phyloP scores from a whole-genome alignment of 2,888 invertebrate genomes.

The Euplexia lucipara region DNA sequence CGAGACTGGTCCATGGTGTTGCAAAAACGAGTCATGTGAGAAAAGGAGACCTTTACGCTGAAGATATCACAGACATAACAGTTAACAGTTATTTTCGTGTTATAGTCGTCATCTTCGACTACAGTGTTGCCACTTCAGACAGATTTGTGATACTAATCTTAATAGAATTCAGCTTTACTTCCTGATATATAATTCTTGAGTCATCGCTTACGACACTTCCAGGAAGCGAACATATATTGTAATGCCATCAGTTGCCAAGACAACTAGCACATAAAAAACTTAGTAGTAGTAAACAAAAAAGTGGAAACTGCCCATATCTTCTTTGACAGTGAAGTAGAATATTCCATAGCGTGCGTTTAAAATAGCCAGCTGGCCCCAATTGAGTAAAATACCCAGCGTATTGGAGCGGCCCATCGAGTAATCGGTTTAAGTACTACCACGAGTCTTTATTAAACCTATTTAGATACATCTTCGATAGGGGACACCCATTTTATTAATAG shows the following conservation, averaged over 20 bases:
- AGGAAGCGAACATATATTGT: slow-evolving; percentile 14
- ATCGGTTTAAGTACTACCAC: slow-evolving; percentile 49
- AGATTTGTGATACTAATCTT: background rate
- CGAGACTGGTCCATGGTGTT: no score
- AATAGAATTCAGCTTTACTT: slow-evolving; percentile 16
- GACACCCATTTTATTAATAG: slow-evolving; percentile 10
- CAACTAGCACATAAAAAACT: background rate
- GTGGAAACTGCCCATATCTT: slow-evolving; percentile 15
- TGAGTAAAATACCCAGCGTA: slow-evolving; percentile 36
- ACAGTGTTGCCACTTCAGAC: background rate
- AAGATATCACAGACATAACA: no score
- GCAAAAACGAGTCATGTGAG: no score
- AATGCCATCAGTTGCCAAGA: slow-evolving; percentile 13
- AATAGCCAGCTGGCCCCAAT: slow-evolving; percentile 61
- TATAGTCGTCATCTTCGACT: background rate
- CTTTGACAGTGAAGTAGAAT: slow-evolving; percentile 59
- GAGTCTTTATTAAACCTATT: slow-evolving; percentile 49
- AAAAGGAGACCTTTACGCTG: no score
- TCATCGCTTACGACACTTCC: slow-evolving; percentile 14
- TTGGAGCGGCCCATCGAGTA: slow-evolving; percentile 39
- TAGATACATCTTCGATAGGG: slow-evolving; percentile 34
- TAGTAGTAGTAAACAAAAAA: slow-evolving; percentile 13
- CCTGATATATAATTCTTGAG: slow-evolving; percentile 13
- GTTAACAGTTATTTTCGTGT: no score
- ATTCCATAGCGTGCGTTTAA: slow-evolving; percentile 44